Conservation (phyloP, 2,113 vertebrate genomes). For the Cyphomyrus discorhynchus region DNA sequence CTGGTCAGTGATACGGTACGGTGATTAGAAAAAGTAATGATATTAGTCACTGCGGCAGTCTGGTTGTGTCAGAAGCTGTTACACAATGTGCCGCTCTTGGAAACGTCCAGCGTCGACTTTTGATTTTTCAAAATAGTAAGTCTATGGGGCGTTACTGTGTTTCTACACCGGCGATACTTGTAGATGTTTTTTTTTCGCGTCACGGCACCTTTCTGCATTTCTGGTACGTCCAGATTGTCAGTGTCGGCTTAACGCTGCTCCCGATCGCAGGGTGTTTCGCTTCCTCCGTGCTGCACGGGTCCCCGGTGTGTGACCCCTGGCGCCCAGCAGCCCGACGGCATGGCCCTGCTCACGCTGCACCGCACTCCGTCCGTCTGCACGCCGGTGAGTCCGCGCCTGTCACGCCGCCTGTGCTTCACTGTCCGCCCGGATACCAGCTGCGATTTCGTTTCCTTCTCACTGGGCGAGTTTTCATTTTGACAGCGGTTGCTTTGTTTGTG, state of each 20-base stretch:
- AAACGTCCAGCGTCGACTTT: background rate
- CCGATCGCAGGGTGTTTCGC: background rate
- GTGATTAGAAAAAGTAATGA: background rate
- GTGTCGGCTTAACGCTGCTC: background rate
- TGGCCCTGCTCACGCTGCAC: constrained; percentile 76
- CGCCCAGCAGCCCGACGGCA: constrained; percentile 36
- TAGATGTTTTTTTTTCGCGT: background rate
- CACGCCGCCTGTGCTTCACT: background rate
- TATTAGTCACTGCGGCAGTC: background rate
- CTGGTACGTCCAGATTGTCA: background rate
- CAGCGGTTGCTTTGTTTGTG: background rate
- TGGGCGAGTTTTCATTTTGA: background rate
- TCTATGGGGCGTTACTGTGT: background rate
- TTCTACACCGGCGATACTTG: background rate
- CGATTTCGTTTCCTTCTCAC: background rate
- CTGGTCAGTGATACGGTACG: background rate
- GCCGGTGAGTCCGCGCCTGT: constrained; percentile 39
- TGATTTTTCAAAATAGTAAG: background rate
- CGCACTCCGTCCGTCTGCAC: constrained; percentile 61
- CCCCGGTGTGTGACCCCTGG: background rate
- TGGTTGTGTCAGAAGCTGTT: background rate
- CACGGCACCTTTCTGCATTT: background rate
- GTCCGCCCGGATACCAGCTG: background rate
- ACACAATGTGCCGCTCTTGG: background rate
- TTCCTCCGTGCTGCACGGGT: background rate